Base-by-base conservation (phyloP, 1,140 invertebrate genomes). In the Drosophila ananassae region DNA sequence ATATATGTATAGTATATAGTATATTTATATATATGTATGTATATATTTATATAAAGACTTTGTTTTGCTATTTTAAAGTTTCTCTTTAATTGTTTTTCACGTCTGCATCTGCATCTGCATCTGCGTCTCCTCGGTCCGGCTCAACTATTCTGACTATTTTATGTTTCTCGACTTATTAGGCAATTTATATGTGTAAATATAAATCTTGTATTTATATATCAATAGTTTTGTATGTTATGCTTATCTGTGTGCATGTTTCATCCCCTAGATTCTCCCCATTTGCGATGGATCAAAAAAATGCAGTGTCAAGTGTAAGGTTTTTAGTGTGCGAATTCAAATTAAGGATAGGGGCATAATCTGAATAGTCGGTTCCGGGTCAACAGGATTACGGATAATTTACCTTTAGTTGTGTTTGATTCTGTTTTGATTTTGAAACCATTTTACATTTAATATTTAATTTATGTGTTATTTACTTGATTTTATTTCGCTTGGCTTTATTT, bases 361-460 rank as follows among this genome's bases (percentile, higher is more conserved):
- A 51, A 69, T 17, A 69, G 48, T 46, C 34, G 34, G 63, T 77
- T 78, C 32, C 44, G 54, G 64, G 37, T 47, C 48, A 39, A 46
- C 28, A 53, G 25, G 48, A 37, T 51, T 62, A 37, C 34, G 63
- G 67, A 69, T 50, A 44, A 57, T 51, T 69, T 30, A 47, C 56
- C 56, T 73, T 44, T 41, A 47, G 28, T 71, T 80, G 51, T 66
- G 58, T 51, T 55, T 72, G 53, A 60, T 89, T 67, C 24, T 62
- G 41, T 72, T 87, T 82, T 79, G 83, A 89, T 89, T 89, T 72
- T 89, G 83, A 89, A 89, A 89, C 83, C 83, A 89, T 89, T 89
- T 85, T 89, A 79, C 76, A 83, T 89, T 87, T 87, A 89, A 89
- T 75, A 89, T 83, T 89, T 83, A 85, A 69, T 85, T 52, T 46